Evolutionary conservation across 2,888 invertebrate genomes (phyloP).

Genomic region (Sphaeridia pumilis): DNA sequence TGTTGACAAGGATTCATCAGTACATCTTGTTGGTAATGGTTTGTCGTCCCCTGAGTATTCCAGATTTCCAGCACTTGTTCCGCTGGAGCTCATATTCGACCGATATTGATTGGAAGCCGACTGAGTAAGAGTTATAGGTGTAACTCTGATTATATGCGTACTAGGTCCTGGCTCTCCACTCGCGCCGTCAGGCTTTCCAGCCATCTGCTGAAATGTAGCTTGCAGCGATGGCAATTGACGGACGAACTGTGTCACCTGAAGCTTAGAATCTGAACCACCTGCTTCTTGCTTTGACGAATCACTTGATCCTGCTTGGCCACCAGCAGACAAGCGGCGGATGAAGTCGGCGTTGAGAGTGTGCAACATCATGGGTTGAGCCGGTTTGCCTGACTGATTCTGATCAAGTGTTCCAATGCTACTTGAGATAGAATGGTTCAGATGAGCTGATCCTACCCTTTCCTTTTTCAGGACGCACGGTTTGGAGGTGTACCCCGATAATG

Average conservation of each 20-base stretch:
- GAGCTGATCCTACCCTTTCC: background rate
- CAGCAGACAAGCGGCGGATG: background rate
- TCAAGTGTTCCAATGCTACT: background rate
- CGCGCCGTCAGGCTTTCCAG: background rate
- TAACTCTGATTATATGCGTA: background rate
- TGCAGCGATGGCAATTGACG: conserved; percentile 1
- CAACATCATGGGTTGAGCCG: background rate
- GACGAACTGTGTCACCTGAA: background rate
- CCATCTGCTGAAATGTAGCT: conserved; percentile 2
- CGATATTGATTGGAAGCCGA: background rate
- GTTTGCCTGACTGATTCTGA: background rate
- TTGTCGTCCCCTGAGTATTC: background rate
- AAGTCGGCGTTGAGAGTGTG: background rate
- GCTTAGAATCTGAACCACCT: background rate
- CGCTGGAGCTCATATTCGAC: background rate
- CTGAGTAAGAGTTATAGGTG: background rate
- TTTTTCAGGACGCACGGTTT: background rate
- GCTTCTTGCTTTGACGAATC: too few relatives aligned
- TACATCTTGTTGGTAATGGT: conserved; percentile 11
- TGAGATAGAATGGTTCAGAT: too few relatives aligned
- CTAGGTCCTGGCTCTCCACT: background rate
- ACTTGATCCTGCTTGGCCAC: background rate
- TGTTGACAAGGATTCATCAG: conserved; percentile 6
- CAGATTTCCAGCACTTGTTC: background rate
- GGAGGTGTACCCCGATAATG: too few relatives aligned